These are phyloP conservation scores for Megaptera novaeangliae DNA, from an alignment of 2,113 vertebrate species.

Conservation along the genomic window DNA sequence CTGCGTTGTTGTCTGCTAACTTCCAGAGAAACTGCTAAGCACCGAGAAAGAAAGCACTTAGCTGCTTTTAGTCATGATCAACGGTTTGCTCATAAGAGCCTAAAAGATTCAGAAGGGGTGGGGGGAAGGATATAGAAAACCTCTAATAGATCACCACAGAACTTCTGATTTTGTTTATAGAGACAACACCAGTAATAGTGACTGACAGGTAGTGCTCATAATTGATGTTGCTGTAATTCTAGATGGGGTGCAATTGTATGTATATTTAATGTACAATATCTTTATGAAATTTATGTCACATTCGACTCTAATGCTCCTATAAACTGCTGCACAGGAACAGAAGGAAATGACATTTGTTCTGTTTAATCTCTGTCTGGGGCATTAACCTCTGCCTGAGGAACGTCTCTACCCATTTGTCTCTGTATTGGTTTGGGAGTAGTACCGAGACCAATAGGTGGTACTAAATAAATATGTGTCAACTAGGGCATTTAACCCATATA, in stretches of 20 bases:
- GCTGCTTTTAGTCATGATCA: constrained; percentile 64
- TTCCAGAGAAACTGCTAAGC: constrained; percentile 62
- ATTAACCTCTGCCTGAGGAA: not conserved
- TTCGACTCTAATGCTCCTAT: constrained; percentile 22
- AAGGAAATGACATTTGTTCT: constrained; percentile 10
- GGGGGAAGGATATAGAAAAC: constrained; percentile 54
- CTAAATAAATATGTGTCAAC: not conserved
- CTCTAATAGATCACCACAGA: constrained; percentile 49
- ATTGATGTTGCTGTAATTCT: constrained; percentile 33
- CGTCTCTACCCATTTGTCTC: not conserved
- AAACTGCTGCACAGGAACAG: constrained; percentile 37
- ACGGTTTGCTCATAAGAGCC: constrained; percentile 53
- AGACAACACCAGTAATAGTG: not conserved
- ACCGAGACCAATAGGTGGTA: not conserved
- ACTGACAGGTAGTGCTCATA: constrained; percentile 21
- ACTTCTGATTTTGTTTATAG: constrained; percentile 43
- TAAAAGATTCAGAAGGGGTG: constrained; percentile 46
- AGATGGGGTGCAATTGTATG: not conserved
- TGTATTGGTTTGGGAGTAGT: not conserved
- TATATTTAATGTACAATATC: constrained; percentile 54
- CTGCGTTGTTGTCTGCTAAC: constrained; percentile 55
- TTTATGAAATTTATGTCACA: constrained; percentile 38
- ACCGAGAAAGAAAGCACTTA: constrained; percentile 69
- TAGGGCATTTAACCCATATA: not conserved
- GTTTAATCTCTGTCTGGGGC: not conserved